Percentiles rank a stretch among this genome's conserved stretches.
These are phyloP conservation scores for Bombus vancouverensis DNA, from an alignment of 1,140 invertebrate species.

Conservation along the genomic window DNA sequence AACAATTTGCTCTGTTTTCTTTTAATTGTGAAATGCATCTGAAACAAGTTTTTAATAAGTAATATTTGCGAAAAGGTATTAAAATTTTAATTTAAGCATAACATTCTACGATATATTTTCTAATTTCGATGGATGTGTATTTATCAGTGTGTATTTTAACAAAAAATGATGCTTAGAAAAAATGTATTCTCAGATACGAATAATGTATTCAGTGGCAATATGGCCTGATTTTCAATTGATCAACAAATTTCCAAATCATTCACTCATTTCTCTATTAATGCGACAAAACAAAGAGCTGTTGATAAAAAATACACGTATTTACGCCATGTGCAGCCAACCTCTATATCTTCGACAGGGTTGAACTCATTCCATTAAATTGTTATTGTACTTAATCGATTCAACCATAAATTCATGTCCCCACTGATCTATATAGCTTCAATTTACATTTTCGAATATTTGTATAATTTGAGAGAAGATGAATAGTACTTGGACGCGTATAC, in stretches of 20 bases:
- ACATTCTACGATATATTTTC: too few relatives aligned
- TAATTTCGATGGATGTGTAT: too few relatives aligned
- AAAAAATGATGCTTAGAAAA: too few relatives aligned
- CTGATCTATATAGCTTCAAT: not conserved
- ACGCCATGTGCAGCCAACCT: not conserved
- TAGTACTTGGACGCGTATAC: too few relatives aligned
- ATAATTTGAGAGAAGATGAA: not conserved
- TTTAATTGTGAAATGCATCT: too few relatives aligned
- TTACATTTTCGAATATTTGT: conserved; percentile 13
- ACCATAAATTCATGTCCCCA: not conserved
- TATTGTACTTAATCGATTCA: conserved; percentile 12
- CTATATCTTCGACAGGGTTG: not conserved
- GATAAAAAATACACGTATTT: not conserved
- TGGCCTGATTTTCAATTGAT: not conserved
- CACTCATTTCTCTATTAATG: not conserved
- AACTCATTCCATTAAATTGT: conserved; percentile 7
- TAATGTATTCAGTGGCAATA: too few relatives aligned
- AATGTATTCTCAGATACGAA: too few relatives aligned
- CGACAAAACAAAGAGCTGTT: not conserved
- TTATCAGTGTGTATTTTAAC: too few relatives aligned
- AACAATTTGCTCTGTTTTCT: too few relatives aligned
- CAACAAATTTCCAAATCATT: not conserved
- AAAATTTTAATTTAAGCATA: too few relatives aligned
- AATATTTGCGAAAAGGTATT: too few relatives aligned
- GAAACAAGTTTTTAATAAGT: too few relatives aligned